A percentile compares a stretch with the other conserved stretches of the same genome.
Conservation (phyloP, 2,797 vertebrate genomes). For the Cynodonichthys magdalenae region DNA sequence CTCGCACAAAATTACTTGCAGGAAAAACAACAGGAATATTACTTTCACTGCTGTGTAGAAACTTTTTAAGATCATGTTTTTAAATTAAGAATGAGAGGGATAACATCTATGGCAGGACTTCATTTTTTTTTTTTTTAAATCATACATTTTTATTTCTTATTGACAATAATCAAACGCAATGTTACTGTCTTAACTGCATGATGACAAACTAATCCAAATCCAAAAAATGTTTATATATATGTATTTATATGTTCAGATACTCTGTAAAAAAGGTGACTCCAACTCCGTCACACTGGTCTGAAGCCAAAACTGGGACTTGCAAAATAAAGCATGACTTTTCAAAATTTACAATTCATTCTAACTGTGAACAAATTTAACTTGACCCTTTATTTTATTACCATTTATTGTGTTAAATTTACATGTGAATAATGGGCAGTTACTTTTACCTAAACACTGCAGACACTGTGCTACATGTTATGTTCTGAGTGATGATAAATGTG, state of each 20-base stretch:
- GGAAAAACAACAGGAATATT: constrained; percentile 33
- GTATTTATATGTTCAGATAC: too few relatives aligned
- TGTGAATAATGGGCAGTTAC: constrained; percentile 55
- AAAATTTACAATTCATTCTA: not conserved
- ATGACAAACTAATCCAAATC: too few relatives aligned
- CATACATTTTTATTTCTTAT: too few relatives aligned
- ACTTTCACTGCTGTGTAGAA: constrained; percentile 27
- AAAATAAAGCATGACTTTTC: not conserved
- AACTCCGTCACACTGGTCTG: not conserved
- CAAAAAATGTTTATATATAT: too few relatives aligned
- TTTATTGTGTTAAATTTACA: constrained; percentile 25
- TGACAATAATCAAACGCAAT: too few relatives aligned
- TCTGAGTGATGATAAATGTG: constrained; percentile 59
- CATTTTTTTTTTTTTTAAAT: too few relatives aligned
- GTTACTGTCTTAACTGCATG: too few relatives aligned
- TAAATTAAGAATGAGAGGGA: not conserved
- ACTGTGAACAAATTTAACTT: not conserved
- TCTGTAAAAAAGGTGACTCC: too few relatives aligned
- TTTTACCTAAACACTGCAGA: constrained; percentile 42
- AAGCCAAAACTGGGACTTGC: not conserved
- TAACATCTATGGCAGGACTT: too few relatives aligned
- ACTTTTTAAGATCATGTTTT: constrained; percentile 21
- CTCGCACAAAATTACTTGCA: constrained; percentile 39
- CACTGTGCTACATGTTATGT: constrained; percentile 35
- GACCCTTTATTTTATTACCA: not conserved